Evolutionary conservation across 2,113 vertebrate species (phyloP), one percentile per base, ranked within the genome.

Genomic region (Emydocephalus ijimae): DNA sequence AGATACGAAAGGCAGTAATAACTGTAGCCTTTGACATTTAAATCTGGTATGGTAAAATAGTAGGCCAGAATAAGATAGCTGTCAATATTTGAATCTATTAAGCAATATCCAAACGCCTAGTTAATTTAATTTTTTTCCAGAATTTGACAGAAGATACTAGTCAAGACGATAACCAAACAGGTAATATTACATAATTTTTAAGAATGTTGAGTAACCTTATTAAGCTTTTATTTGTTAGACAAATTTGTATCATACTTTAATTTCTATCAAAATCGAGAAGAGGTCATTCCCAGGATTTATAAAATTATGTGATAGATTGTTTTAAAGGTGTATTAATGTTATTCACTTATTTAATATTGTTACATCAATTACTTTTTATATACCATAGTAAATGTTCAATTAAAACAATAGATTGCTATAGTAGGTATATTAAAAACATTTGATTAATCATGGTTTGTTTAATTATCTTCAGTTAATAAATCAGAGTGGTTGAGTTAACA

Each of bases 81-180:
- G 93, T 1, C 90, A 93, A 52, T 87, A 93, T 87, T 93, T 96
- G 89, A 95, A 94, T 59, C 0, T 90, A 56, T 93, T 92, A 64
- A 92, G 11, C 90, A 74, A 93, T 93, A 43, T 43, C 93, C 69
- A 52, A 23, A 9, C 0, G 95, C 4, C 90, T 56, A 86, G 89
- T 96, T 96, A 95, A 96, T 94, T 85, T 93, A 95, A 11, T 89
- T 97, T 57, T 96, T 97, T 90, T 97, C 29, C 96, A 99, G 99
- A 99, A 99, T 97, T 97, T 99, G 98, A 99, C 99, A 59, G 99
- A 99, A 98, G 99, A 99, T 98, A 97, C 98, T 97, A 98, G 98
- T 96, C 99, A 99, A 98, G 99, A 99, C 97, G 98, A 98, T 98
- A 98, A 98, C 96, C 98, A 98, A 95, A 98, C 99, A 99, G 99